Evolutionary conservation across 2,797 vertebrate genomes (phyloP), one percentile per base, ranked within the genome.

Genomic region (Macropodus opercularis): DNA sequence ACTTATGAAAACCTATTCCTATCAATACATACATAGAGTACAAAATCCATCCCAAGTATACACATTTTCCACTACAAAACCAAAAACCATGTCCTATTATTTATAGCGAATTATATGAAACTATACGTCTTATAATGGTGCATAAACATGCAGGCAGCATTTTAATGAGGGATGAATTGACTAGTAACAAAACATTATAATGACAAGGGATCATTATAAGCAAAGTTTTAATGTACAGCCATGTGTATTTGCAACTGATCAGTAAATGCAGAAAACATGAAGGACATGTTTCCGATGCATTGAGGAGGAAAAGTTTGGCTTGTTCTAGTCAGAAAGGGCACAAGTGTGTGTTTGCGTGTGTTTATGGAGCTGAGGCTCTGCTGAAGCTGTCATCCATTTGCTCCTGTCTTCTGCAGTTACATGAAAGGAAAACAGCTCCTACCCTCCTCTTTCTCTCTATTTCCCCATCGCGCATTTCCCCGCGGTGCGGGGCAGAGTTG

Each of bases 301-400:
- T 15, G 40, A 52, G 57, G 49, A 56, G 44, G 17, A 9, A 67
- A 81, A 60, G 42, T 75, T 76, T 43, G 53, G 59, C 75, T 73
- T 67, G 35, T 69, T 65, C 39, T 36, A 47, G 50, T 64, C 48
- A 58, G 41, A 53, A 14, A 26, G 59, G 55, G 48, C 53, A 60
- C 41, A 35, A 42, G 26, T 50, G 42, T 59, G 49, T 42, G 58
- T 49, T 23, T n/a, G 17, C 52, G 52, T 32, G 44, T 69, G 72
- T 77, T 75, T 66, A 68, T 56, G 47, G 73, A 84, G 69, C 59
- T 35, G 67, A 62, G 44, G 73, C 54, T 53, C 64, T 38, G 71
- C 80, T 70, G 61, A 78, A 58, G 72, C 78, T 79, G 81, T 80
- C 86, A 86, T 77, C 76, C 74, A 65, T 77, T 84, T 61, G 71